Evolutionary conservation across 2,113 vertebrate genomes (phyloP).

Genomic region (Bathybates hornii): DNA sequence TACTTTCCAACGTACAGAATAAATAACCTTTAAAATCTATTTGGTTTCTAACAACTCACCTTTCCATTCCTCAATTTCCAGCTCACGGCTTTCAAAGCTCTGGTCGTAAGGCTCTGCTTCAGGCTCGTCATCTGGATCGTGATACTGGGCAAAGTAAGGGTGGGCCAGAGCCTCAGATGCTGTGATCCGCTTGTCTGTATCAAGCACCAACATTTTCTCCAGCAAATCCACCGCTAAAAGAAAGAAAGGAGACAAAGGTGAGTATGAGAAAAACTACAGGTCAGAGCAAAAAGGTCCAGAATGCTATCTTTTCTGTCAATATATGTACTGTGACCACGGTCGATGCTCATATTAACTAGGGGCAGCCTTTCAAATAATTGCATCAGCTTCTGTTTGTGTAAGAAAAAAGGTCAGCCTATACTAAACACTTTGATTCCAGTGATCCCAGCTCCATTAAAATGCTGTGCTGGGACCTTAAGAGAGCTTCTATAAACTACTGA

Average conservation of each 20-base stretch:
- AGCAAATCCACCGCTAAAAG: constrained; percentile 88
- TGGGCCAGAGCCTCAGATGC: constrained; percentile 91
- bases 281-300: not conserved
- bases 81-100: constrained; percentile 95
- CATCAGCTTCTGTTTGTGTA: not conserved
- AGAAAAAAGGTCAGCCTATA: not conserved
- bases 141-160: constrained; percentile 91
- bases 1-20: not conserved
- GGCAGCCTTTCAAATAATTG: not conserved
- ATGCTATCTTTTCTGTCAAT: not conserved
- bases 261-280: not conserved
- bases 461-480: not conserved
- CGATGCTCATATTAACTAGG: not conserved
- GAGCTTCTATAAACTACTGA: not conserved
- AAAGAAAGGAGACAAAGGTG: not conserved
- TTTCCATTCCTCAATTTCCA: constrained; percentile 97
- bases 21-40: not conserved
- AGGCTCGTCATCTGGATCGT: constrained; percentile 93
- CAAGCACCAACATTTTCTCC: constrained; percentile 97
- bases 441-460: not conserved
- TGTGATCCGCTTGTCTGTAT: constrained; percentile 94
- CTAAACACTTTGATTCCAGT: not conserved
- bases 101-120: constrained; percentile 96
- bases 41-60: constrained; percentile 71
- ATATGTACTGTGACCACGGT: not conserved